Conservation (phyloP, 1,140 invertebrate genomes). For the Ceratitis capitata region DNA sequence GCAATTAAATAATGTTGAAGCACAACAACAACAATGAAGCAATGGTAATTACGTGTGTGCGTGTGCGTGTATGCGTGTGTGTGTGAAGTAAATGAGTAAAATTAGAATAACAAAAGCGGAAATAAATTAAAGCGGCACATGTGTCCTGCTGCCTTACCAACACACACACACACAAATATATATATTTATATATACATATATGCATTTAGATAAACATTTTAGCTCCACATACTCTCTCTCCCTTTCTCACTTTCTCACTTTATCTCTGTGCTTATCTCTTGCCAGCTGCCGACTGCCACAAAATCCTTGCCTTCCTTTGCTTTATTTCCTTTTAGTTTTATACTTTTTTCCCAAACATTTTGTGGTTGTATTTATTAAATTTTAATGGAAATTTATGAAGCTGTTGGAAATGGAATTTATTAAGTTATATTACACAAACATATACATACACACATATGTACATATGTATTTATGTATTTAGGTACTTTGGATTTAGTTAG, state of each 20-base stretch:
- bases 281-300: background rate
- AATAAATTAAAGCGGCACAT: slow-evolving; percentile 34
- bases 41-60: no score
- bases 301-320: background rate
- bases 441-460: background rate
- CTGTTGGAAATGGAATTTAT: slow-evolving; percentile 38
- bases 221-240: background rate
- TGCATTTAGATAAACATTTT: background rate
- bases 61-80: no score
- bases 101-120: slow-evolving; percentile 25
- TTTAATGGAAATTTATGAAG: slow-evolving; percentile 41
- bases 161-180: background rate
- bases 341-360: no score
- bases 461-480: background rate
- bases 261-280: background rate
- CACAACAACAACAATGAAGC: background rate
- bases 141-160: background rate
- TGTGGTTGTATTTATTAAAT: slow-evolving; percentile 39
- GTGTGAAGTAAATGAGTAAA: background rate
- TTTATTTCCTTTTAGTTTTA: background rate
- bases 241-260: no score
- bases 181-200: background rate
- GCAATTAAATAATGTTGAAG: slow-evolving; percentile 5
- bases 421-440: slow-evolving; percentile 35
- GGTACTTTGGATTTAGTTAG: background rate